These are phyloP conservation scores for Sphaerophoria taeniata DNA, from an alignment of 2,888 invertebrate species.

Conservation along the genomic window DNA sequence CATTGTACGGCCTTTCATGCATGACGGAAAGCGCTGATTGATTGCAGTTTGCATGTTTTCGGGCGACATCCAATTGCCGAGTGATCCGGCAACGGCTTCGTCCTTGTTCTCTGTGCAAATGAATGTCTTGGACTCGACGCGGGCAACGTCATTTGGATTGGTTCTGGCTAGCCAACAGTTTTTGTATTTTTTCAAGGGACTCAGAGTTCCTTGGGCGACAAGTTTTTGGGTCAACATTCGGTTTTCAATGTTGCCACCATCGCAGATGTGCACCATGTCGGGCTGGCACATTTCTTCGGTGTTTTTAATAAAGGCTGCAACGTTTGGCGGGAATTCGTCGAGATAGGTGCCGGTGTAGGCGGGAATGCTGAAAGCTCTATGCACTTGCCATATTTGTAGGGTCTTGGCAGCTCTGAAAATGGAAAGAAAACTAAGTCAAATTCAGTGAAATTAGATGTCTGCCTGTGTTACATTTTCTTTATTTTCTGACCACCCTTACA, in stretches of 20 bases:
- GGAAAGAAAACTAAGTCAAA: neutral
- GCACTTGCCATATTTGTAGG: slow-evolving; percentile 46
- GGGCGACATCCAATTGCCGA: slow-evolving; percentile 97
- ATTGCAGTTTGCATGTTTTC: slow-evolving; percentile 91
- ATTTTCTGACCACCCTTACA: no score
- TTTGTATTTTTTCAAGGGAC: slow-evolving; percentile 92
- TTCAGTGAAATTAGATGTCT: neutral
- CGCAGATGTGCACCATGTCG: slow-evolving; percentile 94
- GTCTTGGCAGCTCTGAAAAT: slow-evolving; percentile 50
- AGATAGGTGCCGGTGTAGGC: slow-evolving; percentile 60
- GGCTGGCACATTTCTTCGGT: slow-evolving; percentile 93
- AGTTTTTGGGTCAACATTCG: slow-evolving; percentile 88
- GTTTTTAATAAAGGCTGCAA: slow-evolving; percentile 89
- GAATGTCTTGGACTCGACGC: slow-evolving; percentile 98
- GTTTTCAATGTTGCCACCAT: slow-evolving; percentile 94
- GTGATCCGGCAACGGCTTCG: slow-evolving; percentile 92
- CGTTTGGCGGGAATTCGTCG: slow-evolving; percentile 80
- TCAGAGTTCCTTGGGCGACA: slow-evolving; percentile 90
- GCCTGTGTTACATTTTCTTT: no score
- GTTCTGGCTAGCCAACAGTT: slow-evolving; percentile 98
- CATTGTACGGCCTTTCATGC: slow-evolving; percentile 97
- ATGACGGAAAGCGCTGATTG: slow-evolving; percentile 92
- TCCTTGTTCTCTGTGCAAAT: slow-evolving; percentile 92
- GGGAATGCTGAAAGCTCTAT: slow-evolving; percentile 16
- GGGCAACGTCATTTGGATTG: slow-evolving; percentile 98